Conservation (phyloP, 64 coral and sea anemone genomes). For the Montipora efflorescens region DNA sequence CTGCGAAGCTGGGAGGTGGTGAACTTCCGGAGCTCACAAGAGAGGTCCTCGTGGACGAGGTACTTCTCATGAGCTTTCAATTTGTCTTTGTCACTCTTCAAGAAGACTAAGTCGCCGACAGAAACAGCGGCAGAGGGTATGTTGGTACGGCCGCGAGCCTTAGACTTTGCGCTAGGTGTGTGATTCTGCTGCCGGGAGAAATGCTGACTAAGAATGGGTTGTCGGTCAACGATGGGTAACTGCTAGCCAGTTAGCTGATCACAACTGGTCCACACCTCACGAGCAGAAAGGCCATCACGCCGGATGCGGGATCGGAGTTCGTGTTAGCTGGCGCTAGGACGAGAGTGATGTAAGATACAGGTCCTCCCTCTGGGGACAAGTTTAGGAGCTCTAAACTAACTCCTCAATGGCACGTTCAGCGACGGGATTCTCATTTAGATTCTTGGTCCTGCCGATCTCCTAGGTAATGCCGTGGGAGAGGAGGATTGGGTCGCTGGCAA, state of each 20-base stretch:
- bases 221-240: constrained; percentile 46
- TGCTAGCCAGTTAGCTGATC: background rate
- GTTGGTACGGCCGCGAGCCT: background rate
- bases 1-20: too few species aligned
- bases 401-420: too few species aligned
- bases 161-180: constrained; percentile 4
- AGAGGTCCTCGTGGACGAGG: too few species aligned
- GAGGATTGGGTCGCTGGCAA: constrained; percentile 11
- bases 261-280: constrained; percentile 5
- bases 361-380: too few species aligned
- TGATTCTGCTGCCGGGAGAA: constrained; percentile 25
- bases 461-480: background rate
- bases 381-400: too few species aligned
- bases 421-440: too few species aligned
- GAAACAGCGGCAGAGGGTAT: background rate
- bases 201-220: constrained; percentile 56
- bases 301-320: too few species aligned
- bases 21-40: too few species aligned
- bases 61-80: too few species aligned
- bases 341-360: too few species aligned
- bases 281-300: constrained; percentile 32
- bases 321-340: too few species aligned
- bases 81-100: too few species aligned
- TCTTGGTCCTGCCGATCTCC: background rate
- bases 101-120: background rate